Evolutionary conservation across 2,797 vertebrate species (phyloP), one percentile per base, ranked within the genome.

Genomic region (Coluber constrictor): DNA sequence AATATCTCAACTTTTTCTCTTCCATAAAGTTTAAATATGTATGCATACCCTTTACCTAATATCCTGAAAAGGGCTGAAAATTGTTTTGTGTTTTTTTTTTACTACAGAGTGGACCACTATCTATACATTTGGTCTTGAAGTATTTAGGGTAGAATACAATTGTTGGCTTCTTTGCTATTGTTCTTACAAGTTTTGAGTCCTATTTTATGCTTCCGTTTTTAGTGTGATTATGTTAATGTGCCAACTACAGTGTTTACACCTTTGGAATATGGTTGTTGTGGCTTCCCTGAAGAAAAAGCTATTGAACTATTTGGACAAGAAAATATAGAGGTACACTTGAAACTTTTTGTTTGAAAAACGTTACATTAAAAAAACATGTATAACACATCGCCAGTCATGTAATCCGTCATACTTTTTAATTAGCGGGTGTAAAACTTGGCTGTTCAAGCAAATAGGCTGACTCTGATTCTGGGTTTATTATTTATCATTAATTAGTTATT

Each of bases 221-320:
- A 99, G 99, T 99, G 99, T 94, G 99, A 99, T 96, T 99, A 99
- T 94, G 4, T 99, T 91, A 99, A 99, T 57, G 98, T 99, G 87
- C 98, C 99, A 94, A 99, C 99, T 15, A 99, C 99, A 0, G 98
- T 99, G n/a, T 99, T 99, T 97, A 99, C 99, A 43, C 99, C 99
- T 4, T 93, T 99, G 98, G 99, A 99, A 96, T 99, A 99, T 43
- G 99, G 99, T 56, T 97, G 98, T 96, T 99, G 99, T 88, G 99
- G 99, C 16, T 97, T 98, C 91, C 95, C 99, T 8, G 99, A 99
- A 97, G 99, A 99, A 93, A 98, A 87, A 95, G 99, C 99, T 25
- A 20, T 96, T 0, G 98, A 98, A 95, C 91, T 98, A 18, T 98
- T 98, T 5, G 98, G 98, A 43, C 91, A 97, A 66, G 98, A 98